A percentile compares a stretch with the other conserved stretches of the same genome.
Conservation (phyloP, 2,797 vertebrate species). For the Ctenochaetus hawaiiensis region DNA sequence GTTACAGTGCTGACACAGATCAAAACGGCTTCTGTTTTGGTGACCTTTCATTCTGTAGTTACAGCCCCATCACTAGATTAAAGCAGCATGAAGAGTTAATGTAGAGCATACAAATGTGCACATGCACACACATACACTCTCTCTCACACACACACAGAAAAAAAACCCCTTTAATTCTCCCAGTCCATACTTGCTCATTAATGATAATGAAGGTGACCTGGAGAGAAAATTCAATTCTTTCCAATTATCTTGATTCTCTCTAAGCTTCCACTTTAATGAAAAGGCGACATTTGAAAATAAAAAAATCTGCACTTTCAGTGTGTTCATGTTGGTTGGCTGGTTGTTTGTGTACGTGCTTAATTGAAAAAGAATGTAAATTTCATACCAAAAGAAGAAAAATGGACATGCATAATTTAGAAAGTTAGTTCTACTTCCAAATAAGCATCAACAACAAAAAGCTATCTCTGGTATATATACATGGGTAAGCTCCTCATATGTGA, state of each 20-base stretch:
- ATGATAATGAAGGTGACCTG: constrained; percentile 44
- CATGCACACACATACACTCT: not conserved
- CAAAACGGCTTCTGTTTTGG: constrained; percentile 1
- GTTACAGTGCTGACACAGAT: not conserved
- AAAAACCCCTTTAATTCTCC: not conserved
- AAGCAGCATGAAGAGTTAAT: not conserved
- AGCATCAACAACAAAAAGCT: not conserved
- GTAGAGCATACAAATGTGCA: not conserved
- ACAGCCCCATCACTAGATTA: constrained; percentile 1
- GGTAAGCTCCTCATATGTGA: too few species aligned
- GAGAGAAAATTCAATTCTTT: constrained; percentile 16
- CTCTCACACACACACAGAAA: not conserved
- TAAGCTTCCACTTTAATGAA: constrained; percentile 24
- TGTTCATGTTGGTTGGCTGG: too few species aligned
- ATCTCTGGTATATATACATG: too few species aligned
- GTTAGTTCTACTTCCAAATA: not conserved
- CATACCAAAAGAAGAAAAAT: too few species aligned
- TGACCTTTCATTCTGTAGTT: constrained; percentile 26
- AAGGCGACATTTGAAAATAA: not conserved
- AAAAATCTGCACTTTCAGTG: not conserved
- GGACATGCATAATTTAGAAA: not conserved
- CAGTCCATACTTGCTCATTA: constrained; percentile 18
- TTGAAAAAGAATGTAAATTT: not conserved
- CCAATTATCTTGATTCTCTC: constrained; percentile 34
- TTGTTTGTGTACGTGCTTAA: not conserved